phyloP scores from a whole-genome alignment of 2,797 vertebrate species.

The Centroberyx gerrardi region DNA sequence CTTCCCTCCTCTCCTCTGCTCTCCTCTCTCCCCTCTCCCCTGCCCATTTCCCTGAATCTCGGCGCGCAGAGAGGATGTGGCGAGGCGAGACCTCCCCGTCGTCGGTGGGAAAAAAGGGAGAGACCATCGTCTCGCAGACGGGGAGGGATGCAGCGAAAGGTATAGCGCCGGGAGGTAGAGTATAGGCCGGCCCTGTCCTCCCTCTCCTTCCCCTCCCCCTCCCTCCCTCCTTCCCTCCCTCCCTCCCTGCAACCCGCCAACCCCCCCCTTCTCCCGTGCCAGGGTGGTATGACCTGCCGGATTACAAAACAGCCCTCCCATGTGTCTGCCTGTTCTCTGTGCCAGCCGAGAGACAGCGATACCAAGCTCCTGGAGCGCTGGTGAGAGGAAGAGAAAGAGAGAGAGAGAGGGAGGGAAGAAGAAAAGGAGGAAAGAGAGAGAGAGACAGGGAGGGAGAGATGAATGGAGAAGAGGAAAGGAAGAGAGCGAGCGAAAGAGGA shows the following conservation, averaged over 20 bases:
- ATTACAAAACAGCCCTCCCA: constrained; percentile 90
- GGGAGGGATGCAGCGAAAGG: constrained; percentile 77
- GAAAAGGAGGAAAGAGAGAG: constrained; percentile 6
- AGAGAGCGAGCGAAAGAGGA: constrained; percentile 6
- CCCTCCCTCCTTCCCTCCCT: constrained; percentile 16
- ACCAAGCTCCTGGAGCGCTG: constrained; percentile 76
- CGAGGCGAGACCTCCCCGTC: constrained; percentile 77
- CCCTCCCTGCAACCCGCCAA: constrained; percentile 51
- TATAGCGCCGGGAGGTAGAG: constrained; percentile 72
- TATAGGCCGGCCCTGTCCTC: constrained; percentile 64
- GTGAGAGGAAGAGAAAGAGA: constrained; percentile 35
- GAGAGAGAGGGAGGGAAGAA: constrained; percentile 30
- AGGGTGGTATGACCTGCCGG: constrained; percentile 88
- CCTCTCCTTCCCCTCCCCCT: constrained; percentile 43
- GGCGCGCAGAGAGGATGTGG: constrained; percentile 50
- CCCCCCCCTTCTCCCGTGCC: constrained; percentile 54
- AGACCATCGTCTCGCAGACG: constrained; percentile 81
- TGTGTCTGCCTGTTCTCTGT: constrained; percentile 87
- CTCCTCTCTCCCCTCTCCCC: constrained; percentile 25
- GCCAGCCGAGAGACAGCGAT: constrained; percentile 84
- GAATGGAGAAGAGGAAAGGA: not conserved
- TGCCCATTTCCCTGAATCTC: constrained; percentile 54
- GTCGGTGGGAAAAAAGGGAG: constrained; percentile 78
- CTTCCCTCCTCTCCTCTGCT: not conserved
- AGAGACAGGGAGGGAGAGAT: not conserved